Conservation (phyloP, 2,888 invertebrate species). For the Pseudococcus jackbeardsleyi region DNA sequence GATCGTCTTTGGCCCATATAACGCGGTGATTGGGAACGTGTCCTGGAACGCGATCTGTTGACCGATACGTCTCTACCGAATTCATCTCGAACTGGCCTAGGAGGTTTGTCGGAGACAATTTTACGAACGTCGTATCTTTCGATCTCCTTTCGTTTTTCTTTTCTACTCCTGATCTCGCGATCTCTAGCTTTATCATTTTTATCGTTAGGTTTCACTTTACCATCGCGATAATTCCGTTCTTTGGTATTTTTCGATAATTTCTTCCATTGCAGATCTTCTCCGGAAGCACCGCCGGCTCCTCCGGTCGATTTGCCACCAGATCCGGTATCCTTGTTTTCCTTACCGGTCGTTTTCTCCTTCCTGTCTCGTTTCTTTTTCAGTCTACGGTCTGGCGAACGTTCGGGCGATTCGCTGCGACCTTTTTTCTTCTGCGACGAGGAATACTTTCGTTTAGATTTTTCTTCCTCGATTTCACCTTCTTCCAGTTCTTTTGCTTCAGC, state of each 20-base stretch:
- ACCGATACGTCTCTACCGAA: conserved; percentile 79
- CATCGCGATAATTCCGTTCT: conserved; percentile 83
- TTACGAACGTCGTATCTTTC: conserved; percentile 87
- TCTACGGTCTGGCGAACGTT: conserved; percentile 64
- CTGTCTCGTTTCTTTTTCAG: conserved; percentile 68
- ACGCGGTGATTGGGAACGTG: conserved; percentile 66
- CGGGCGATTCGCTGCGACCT: conserved; percentile 39
- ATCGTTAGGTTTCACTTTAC: conserved; percentile 72
- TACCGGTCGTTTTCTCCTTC: conserved; percentile 67
- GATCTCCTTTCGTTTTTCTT: conserved; percentile 81
- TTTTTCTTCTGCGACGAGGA: background rate
- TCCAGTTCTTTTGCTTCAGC: conserved; percentile 48
- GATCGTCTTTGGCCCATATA: conserved; percentile 67
- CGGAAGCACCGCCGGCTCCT: conserved; percentile 66
- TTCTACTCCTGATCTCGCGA: conserved; percentile 70
- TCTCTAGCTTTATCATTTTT: conserved; percentile 69
- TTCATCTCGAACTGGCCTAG: conserved; percentile 76
- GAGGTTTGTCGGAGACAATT: conserved; percentile 79
- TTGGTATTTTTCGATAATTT: conserved; percentile 84
- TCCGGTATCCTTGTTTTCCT: conserved; percentile 69
- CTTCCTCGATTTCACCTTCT: conserved; percentile 60
- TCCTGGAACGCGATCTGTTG: conserved; percentile 67
- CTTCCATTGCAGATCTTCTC: conserved; percentile 78
- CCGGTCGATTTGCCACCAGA: conserved; percentile 72
- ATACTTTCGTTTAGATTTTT: conserved; percentile 65